Base-by-base conservation (phyloP, 2,888 invertebrate genomes). In the Anagyrus pseudococci region DNA sequence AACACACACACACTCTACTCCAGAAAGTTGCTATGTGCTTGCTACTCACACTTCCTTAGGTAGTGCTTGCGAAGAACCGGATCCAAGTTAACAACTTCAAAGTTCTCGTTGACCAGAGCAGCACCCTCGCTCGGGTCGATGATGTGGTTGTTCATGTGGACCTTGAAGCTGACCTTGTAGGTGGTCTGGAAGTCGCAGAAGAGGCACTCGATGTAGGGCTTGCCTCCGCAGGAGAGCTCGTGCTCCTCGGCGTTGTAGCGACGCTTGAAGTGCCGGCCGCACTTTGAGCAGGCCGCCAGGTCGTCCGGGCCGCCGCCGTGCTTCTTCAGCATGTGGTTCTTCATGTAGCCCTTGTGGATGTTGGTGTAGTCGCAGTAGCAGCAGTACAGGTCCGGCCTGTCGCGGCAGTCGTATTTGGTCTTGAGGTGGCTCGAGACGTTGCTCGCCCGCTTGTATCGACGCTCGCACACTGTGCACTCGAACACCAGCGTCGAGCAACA, bases 131-230 rank as follows among this genome's bases (percentile, higher is more conserved):
- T n/a, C 23, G 53, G 41, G 13, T 41, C 23, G 10, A 53, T 3
- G 8, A 53, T 53, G 19, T 53, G 53, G 6, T 41, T 8, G 15
- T 7, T 25, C 41, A 40, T 25, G 23, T 53, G 53, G 13, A 41
- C 41, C 17, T 41, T 40, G 7, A 53, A 41, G 13, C 53, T 53
- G 8, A 53, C 23, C 4, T 25, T 25, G 25, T 41, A 41, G 15
- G 53, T 23, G 2, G 53, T 53, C n/a, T 50, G 29, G 33, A 50
- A 50, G 20, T 50, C 37, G 13, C 50, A 50, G 22, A 20, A 50
- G 8, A 19, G 8, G 20, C 50, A 50, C 13, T 50, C 50, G 1
- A 50, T 10, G 10, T 50, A 50, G 10, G 50, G 37, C 15, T 4
- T 7, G 15, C 19, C 8, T 4, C 50, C 50, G 10, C 50, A 50